Base-by-base conservation (phyloP, 1,140 invertebrate species). In the Geopemphigus sp. region DNA sequence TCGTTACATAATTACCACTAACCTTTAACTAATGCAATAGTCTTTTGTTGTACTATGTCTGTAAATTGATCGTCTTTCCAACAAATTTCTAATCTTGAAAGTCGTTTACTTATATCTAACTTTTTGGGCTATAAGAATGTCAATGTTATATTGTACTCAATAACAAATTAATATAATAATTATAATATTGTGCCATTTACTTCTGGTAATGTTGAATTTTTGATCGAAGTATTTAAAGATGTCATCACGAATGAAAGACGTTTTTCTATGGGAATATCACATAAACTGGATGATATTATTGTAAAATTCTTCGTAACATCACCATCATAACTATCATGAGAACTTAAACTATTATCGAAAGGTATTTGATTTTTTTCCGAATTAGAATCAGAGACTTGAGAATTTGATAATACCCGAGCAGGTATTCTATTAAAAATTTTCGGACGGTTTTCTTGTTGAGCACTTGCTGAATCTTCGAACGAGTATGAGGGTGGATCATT, bases 371-470 rank as follows among this genome's bases (percentile, higher is more conserved):
- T 76, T 22, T 56, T 45, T 70, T 70, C 66, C n/a, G 45, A 45
- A 76, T 24, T 59, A 17, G n/a, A 57, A 5, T 76, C 56, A 0
- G 4, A 12, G 1, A n/a, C 19, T 22, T 59, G 29, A 61, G 73
- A 3, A 61, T 76, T 76, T 47, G 29, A 5, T 1, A 76, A 57
- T 0, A 76, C 73, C 39, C 73, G 73, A 17, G 73, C 73, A 45
- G 73, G 73, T 59, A 76, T 76, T 59, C 73, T 57, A 61, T 76
- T 56, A 76, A 76, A 76, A 26, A 76, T 76, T 61, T 76, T 76
- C 26, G 73, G 73, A 5, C 73, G 73, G 19, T 76, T 76, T 76
- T 76, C 56, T 61, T 76, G 73, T 47, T 76, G 73, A 61, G 73
- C 73, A 76, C 32, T 76, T 10, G 61, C 73, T 61, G 73, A 24